Conservation (phyloP, 2,113 vertebrate genomes). For the Sylvia atricapilla region DNA sequence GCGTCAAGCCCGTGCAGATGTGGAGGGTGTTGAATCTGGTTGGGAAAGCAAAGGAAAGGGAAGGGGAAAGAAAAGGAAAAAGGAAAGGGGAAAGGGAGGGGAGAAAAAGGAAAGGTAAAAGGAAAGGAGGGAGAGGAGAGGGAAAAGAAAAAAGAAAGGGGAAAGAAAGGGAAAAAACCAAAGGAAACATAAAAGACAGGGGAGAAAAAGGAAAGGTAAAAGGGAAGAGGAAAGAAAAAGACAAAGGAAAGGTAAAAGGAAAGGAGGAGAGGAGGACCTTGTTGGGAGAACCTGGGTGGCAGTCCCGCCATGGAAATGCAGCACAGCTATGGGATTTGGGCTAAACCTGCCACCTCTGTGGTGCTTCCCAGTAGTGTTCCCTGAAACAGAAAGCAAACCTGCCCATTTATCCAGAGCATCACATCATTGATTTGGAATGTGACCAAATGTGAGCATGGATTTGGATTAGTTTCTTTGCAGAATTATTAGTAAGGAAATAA, state of each 20-base stretch:
- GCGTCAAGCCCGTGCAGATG: accelerated
- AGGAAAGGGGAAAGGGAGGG: too few relatives aligned
- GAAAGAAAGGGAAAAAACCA: too few relatives aligned
- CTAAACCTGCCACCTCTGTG: background rate
- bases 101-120: too few relatives aligned
- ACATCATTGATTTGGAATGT: background rate
- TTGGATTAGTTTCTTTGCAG: background rate
- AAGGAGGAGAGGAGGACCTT: background rate
- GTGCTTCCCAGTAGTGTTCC: background rate
- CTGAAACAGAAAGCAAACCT: background rate
- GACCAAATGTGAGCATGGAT: background rate
- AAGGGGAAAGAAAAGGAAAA: too few relatives aligned
- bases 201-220: too few relatives aligned
- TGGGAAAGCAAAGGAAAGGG: background rate
- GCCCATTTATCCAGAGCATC: accelerated
- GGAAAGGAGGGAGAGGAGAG: too few relatives aligned
- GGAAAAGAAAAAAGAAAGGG: too few relatives aligned
- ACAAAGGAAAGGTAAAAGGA: too few relatives aligned
- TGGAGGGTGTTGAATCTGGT: background rate
- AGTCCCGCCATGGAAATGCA: background rate
- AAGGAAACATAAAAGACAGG: too few relatives aligned
- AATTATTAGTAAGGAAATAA: background rate
- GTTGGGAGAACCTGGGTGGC: background rate
- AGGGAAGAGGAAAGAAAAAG: too few relatives aligned
- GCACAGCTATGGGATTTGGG: background rate